Evolutionary conservation across 2,113 vertebrate genomes (phyloP), one percentile per base, ranked within the genome.

Genomic region (Pristiophorus japonicus): DNA sequence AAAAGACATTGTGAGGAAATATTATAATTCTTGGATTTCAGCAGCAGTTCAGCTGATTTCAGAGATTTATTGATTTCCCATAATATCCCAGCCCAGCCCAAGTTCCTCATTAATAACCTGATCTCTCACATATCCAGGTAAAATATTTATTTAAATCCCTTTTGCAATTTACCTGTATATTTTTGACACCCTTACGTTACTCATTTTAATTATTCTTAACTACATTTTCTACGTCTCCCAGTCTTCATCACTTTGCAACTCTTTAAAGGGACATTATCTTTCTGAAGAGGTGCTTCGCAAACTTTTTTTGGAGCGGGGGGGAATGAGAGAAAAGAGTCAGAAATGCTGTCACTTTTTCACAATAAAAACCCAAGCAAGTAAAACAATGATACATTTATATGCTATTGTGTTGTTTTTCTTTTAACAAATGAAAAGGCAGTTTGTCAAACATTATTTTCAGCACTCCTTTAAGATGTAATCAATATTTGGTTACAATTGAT

Each of bases 401-500:
- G 88, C 88, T 0, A 6, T 38, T 22, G 14, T 38, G 0, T 8
- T 38, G 38, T 85, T 42, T 81, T 42, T 90, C 4, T 65, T 4
- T n/a, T 38, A 92, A 62, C 14, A 92, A 92, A 38, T 38, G 38
- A 65, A 92, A 38, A 63, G 38, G 18, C 34, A 63, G 30, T 38
- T 92, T 63, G 88, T 63, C 59, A n/a, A 92, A 63, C 59, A 63
- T 92, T 88, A 30, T 63, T 63, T 92, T 27, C 16, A 92, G 18
- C 38, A 16, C 18, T 63, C 88, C 59, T 92, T 92, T 92, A 38
- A 63, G 88, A 92, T 63, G 59, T 63, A 90, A 90, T 90, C 51
- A 34, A 55, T 55, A 90, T 90, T 90, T 55, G 30, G 30, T 90
- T n/a, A 62, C 87, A 90, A 81, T 90, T 90, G 55, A 90, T 30